phyloP scores from a whole-genome alignment of 2,797 vertebrate genomes.

The Babyrousa celebensis region DNA sequence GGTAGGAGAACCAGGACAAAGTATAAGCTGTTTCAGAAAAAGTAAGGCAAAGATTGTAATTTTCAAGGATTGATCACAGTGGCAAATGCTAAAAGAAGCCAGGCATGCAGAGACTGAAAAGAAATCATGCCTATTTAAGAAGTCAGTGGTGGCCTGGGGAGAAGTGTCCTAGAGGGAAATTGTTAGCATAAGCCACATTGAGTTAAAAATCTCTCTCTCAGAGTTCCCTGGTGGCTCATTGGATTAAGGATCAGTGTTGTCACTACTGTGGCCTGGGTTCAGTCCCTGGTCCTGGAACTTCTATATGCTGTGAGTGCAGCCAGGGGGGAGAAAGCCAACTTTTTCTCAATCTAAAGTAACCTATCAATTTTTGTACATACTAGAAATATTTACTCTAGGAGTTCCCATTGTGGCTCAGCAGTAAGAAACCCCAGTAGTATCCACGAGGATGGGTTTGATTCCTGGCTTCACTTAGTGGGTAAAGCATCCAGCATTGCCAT shows the following conservation, averaged over 20 bases:
- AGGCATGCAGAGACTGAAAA: not conserved
- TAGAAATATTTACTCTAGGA: not conserved
- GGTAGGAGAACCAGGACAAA: conserved; percentile 37
- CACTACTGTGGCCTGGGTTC: too few species aligned
- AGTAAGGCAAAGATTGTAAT: not conserved
- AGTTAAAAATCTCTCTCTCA: conserved; percentile 23
- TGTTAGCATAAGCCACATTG: conserved; percentile 50
- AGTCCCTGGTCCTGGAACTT: too few species aligned
- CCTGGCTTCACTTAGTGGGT: too few species aligned
- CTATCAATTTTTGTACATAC: not conserved
- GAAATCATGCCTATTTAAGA: not conserved
- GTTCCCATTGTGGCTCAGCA: too few species aligned
- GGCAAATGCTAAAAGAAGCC: conserved; percentile 29
- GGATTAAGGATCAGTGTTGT: too few species aligned
- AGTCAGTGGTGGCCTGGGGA: not conserved
- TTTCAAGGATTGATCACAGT: conserved; percentile 34
- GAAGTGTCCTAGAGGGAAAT: not conserved
- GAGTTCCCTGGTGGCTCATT: too few species aligned
- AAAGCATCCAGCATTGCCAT: too few species aligned
- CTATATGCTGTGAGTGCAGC: too few species aligned
- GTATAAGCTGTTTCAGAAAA: conserved; percentile 47
- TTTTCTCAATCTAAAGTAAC: not conserved
- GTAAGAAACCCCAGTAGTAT: too few species aligned
- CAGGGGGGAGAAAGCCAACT: too few species aligned
- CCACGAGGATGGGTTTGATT: too few species aligned